Base-by-base conservation (phyloP, 2,797 vertebrate species). In the Mormyrus hasselquistii region DNA sequence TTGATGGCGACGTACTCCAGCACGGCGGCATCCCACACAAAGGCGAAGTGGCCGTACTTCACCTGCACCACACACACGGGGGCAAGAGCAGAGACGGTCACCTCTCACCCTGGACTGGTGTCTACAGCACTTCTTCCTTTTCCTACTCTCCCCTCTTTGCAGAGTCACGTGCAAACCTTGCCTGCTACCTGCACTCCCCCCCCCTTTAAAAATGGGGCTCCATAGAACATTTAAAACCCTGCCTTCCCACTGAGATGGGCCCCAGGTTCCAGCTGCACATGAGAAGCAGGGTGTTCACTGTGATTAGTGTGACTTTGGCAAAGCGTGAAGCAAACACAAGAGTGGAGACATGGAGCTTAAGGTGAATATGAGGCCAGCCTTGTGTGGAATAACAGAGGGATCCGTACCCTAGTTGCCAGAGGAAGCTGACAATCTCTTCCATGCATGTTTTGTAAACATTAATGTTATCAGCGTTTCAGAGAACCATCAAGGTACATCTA, bases 11-110 rank as follows among this genome's bases (percentile, higher is more conserved):
- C 96, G 0, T 99, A 99, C 93, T 99, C 98, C 95, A 99, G 93
- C 52, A 99, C 99, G 0, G 99, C 98, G 14, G 98, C 96, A 1
- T 99, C 99, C 99, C 99, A 99, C 12, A 99, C 97, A 82, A 99
- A 99, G 90, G 97, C 98, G 49, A 99, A 99, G 89, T 97, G 98
- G 84, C 98, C 98, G 0, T 96, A 94, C 92, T 99, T 99, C 93
- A 99, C 99, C 99, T 99, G 93, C 0, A 9, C 90, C 9, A 91
- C 92, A 52, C 87, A 89, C 0, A 89, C 16, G 86, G 89, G 76
- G 88, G 19, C 19, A 59, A 59, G 55, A 44, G 79, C 38, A 22
- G 59, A 62, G 62, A 69, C 1, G 44, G 38, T 44, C 38, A 83
- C 14, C 38, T 44, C 79, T n/a, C 41, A 83, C 16, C 65, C 65